Conservation (phyloP, 2,797 vertebrate species). For the Micromesistius poutassou region DNA sequence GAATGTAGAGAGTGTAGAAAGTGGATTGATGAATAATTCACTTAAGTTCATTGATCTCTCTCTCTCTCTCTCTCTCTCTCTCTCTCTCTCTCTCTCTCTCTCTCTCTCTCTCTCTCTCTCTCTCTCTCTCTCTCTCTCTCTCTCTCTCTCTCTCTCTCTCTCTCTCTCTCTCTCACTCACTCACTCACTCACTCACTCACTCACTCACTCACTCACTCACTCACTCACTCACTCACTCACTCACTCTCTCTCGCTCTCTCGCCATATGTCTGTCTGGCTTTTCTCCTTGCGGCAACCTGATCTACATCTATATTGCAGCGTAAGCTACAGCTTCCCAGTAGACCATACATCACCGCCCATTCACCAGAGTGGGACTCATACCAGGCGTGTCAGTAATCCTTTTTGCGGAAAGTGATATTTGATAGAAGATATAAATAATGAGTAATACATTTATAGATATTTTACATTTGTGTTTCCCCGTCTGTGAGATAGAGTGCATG, state of each 20-base stretch:
- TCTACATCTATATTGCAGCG: constrained; percentile 27
- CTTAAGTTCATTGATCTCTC: constrained; percentile 38
- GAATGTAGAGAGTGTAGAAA: neutral
- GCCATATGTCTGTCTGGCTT: neutral
- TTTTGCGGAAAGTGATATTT: neutral
- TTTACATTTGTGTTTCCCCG: neutral
- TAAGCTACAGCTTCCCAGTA: constrained; percentile 7
- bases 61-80: neutral
- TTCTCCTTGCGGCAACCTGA: constrained; percentile 41
- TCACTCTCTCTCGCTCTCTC: neutral
- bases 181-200: too few relatives aligned
- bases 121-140: too few relatives aligned
- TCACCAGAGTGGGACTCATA: too few relatives aligned
- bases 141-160: too few relatives aligned
- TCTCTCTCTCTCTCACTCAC: too few relatives aligned
- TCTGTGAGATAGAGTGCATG: neutral
- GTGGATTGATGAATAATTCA: constrained; percentile 62
- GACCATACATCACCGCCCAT: neutral
- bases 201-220: neutral
- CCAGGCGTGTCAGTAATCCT: too few relatives aligned
- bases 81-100: neutral
- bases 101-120: neutral
- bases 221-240: too few relatives aligned
- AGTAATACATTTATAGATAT: neutral
- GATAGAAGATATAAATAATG: neutral